Evolutionary conservation across 1,140 invertebrate genomes (phyloP), one percentile per base, ranked within the genome.

Genomic region (Drosophila watanabei): DNA sequence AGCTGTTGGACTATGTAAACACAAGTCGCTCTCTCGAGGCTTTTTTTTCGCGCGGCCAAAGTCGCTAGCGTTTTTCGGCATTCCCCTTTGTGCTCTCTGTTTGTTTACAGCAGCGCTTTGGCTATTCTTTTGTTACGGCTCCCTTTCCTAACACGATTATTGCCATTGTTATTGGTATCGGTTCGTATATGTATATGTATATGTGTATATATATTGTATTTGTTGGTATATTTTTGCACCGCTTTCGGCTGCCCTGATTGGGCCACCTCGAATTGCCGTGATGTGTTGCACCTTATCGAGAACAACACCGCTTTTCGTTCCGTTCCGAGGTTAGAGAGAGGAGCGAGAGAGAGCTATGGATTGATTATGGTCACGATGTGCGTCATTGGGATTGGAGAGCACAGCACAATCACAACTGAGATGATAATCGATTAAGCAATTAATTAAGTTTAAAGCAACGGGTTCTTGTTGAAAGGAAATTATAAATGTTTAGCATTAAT

Each of bases 71-170:
- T 71, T 73, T n/a, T 72, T 73, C 30, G 52, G 54, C 46, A 43
- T 73, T 73, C 69, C 37, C 33, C 39, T 73, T 73, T 73, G 70
- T 51, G 45, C 28, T 43, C 14, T 14, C 32, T 37, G 37, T 73
- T 73, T 73, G 70, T 73, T 73, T 73, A 73, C 68, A 43, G 54
- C 10, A 18, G 24, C 28, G 24, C 48, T 9, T n/a, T 14, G 49
- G 49, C 24, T 58, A 24, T 58, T 72, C 69, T 72, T 71, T 49
- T 49, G 66, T 49, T 71, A 59, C 52, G 52, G 66, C 52, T 59
- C 28, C 43, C 35, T 33, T 73, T 51, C 54, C 68, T 73, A 73
- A 73, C 68, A 35, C 32, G 70, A 61, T 73, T 73, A 61, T 73
- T 52, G 54, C 54, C 9, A 37, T 62, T 62, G 32, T 60, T 73